phyloP scores from a whole-genome alignment of 2,888 invertebrate genomes.

The Elysia crispata region DNA sequence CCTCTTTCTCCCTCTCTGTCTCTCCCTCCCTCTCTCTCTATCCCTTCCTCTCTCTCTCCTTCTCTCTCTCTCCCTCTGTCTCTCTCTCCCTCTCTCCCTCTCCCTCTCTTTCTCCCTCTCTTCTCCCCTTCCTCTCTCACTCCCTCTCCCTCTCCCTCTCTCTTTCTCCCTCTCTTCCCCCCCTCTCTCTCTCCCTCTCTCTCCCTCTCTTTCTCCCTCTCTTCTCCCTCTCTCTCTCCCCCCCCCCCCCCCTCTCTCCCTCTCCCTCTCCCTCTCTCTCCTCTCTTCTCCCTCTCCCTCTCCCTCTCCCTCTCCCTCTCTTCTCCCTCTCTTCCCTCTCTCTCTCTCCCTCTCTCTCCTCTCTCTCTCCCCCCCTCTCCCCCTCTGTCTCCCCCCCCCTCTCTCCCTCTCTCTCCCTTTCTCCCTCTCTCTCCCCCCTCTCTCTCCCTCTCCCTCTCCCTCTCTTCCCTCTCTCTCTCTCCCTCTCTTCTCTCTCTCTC shows the following conservation, averaged over 20 bases:
- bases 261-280: conserved; percentile 9
- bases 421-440: conserved; percentile 20
- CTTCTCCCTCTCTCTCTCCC: neutral
- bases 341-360: neutral
- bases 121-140: no score
- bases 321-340: neutral
- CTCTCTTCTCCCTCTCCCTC: conserved; percentile 15
- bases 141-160: no score
- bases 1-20: no score
- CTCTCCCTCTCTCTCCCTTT: neutral
- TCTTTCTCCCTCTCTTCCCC: no score
- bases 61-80: no score
- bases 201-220: no score
- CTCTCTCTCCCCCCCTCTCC: neutral
- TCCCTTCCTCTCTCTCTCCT: no score
- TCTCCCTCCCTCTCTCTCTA: no score
- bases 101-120: no score
- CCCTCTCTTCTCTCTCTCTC: conserved; percentile 6
- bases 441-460: neutral
- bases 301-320: conserved; percentile 33
- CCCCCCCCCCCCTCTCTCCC: conserved; percentile 1
- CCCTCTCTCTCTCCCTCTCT: no score
- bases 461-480: conserved; percentile 26
- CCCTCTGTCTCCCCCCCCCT: neutral
- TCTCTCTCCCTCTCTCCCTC: no score